A percentile compares a stretch with the other conserved stretches of the same genome.
phyloP scores from a whole-genome alignment of 2,888 invertebrate genomes.

The Reticulitermes lucifugus region DNA sequence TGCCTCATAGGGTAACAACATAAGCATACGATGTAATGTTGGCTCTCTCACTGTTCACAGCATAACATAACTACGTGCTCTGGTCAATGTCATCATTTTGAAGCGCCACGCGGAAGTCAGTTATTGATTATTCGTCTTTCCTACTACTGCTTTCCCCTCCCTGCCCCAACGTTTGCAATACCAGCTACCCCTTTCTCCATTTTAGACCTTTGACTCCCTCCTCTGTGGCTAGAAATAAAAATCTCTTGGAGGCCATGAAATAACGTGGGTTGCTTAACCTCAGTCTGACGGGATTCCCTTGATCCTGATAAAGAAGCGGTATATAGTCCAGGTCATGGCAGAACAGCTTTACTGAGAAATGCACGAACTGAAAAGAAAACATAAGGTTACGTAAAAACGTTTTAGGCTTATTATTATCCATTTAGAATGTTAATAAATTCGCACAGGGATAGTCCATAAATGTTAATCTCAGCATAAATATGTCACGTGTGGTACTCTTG shows the following conservation, averaged over 20 bases:
- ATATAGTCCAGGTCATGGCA: not conserved
- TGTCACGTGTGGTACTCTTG: no score
- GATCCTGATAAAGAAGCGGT: not conserved
- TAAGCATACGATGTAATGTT: not conserved
- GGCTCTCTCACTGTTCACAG: not conserved
- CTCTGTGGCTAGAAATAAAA: conserved; percentile 7
- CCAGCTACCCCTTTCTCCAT: conserved; percentile 29
- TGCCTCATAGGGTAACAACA: no score
- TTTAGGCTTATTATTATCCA: no score
- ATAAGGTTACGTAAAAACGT: no score
- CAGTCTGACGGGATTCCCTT: not conserved
- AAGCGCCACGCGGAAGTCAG: conserved; percentile 44
- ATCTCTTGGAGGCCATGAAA: not conserved
- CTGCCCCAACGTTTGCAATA: conserved; percentile 14
- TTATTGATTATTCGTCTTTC: conserved; percentile 49
- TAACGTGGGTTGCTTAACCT: not conserved
- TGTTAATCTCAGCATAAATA: no score
- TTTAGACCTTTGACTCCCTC: conserved; percentile 14
- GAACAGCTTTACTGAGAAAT: no score
- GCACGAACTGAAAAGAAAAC: no score
- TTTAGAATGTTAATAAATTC: no score
- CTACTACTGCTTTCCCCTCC: not conserved
- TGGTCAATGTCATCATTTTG: conserved; percentile 41
- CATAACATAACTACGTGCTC: not conserved
- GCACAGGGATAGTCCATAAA: no score